Base-by-base conservation (phyloP, 2,888 invertebrate species). In the Drosophila conformis region DNA sequence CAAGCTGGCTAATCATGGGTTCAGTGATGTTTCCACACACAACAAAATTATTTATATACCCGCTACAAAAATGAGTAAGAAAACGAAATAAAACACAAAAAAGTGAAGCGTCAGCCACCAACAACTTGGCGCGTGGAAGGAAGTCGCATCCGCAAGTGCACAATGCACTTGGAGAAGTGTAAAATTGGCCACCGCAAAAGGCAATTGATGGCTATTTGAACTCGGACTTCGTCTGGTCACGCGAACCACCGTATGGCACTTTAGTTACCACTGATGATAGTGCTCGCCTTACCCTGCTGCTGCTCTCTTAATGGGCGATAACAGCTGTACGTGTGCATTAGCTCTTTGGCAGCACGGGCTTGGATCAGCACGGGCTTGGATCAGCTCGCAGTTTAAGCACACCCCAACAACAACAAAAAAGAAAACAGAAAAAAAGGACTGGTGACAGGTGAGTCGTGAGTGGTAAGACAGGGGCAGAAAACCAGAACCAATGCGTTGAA, bases 161-260 rank as follows among this genome's bases (percentile, higher is more conserved):
- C 25, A 36, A 27, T 21, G 27, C 21, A 54, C 13, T 40, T 35
- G 25, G 31, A 40, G 18, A 1, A 49, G 29, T 35, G 15, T 4
- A 36, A 38, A 27, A 56, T 15, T 18, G 56, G 54, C 15, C 25
- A 74, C 52, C 59, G 40, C 61, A 66, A 61, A 64, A n/a, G 27
- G 13, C 31, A 76, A 76, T 61, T 73, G 76, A 70, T 53, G 56
- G 70, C 74, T 56, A 69, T 80, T 78, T 82, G 82, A 80, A 82
- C 82, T 82, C 71, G 80, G 82, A 69, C 82, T 82, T 82, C 82
- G 42, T 25, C 49, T 52, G 77, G 72, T 69, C 80, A 80, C 78
- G 80, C 74, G 51, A 67, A 15, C 64, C 33, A 21, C 51, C 51
- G 4, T 29, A 21, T 29, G 57, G 10, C 57, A 57, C 46, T 25